phyloP scores from a whole-genome alignment of 2,888 invertebrate genomes.

The Nineta flava region DNA sequence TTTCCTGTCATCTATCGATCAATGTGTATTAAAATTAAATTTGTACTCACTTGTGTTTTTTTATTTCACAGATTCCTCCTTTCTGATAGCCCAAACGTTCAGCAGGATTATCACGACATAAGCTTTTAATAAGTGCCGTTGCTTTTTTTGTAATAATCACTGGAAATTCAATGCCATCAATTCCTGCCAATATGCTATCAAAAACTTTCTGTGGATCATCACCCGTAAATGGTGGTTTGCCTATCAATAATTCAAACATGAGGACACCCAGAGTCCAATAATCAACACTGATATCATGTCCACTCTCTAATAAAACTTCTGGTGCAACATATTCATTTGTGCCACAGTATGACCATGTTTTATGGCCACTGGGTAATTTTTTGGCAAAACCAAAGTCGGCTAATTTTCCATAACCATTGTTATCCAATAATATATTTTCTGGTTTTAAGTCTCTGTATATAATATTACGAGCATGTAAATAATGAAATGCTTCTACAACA shows the following conservation, averaged over 20 bases:
- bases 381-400: slow-evolving; percentile 99
- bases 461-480: slow-evolving; percentile 89
- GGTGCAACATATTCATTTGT: slow-evolving; percentile 98
- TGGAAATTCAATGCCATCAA: slow-evolving; percentile 96
- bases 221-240: slow-evolving; percentile 86
- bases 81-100: slow-evolving; percentile 93
- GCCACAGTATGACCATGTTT: slow-evolving; percentile 99
- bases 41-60: slow-evolving; percentile 80
- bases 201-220: slow-evolving; percentile 99
- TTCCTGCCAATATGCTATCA: slow-evolving; percentile 96
- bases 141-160: slow-evolving; percentile 88
- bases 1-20: no score
- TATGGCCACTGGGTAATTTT: slow-evolving; percentile 78
- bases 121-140: slow-evolving; percentile 84
- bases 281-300: slow-evolving; percentile 95
- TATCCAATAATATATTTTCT: slow-evolving; percentile 87
- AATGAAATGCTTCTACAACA: slow-evolving; percentile 96
- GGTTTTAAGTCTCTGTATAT: slow-evolving; percentile 91
- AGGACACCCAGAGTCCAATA: slow-evolving; percentile 98
- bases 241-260: slow-evolving; percentile 95
- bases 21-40: no score
- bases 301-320: slow-evolving; percentile 95
- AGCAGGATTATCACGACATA: slow-evolving; percentile 95
- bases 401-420: slow-evolving; percentile 89
- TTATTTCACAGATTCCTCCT: slow-evolving; percentile 92